These are phyloP conservation scores for Mayetiola destructor DNA, from an alignment of 2,888 invertebrate genomes.

Conservation along the genomic window DNA sequence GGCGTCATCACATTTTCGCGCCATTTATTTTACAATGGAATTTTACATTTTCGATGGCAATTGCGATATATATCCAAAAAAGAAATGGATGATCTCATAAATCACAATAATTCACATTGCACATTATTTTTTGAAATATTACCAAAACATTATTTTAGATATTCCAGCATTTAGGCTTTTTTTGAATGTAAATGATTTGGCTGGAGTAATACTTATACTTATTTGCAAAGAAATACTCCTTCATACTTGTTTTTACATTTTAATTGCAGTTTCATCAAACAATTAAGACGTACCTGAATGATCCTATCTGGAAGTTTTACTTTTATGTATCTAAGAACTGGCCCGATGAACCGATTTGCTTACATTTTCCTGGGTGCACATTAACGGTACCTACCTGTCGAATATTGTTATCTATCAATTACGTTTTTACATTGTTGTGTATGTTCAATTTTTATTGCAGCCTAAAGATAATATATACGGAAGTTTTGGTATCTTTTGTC, in stretches of 20 bases:
- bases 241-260: background rate
- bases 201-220: no score
- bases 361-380: slow-evolving; percentile 81
- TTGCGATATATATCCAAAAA: no score
- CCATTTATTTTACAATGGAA: no score
- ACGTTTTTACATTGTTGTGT: background rate
- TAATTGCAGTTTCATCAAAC: slow-evolving; percentile 73
- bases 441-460: slow-evolving; percentile 35
- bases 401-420: background rate
- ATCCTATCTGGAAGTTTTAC: slow-evolving; percentile 79
- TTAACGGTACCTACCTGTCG: slow-evolving; percentile 45
- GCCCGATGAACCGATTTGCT: slow-evolving; percentile 70
- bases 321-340: slow-evolving; percentile 81
- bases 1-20: no score
- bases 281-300: slow-evolving; percentile 73
- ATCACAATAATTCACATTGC: no score
- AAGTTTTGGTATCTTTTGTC: slow-evolving; percentile 75
- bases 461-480: slow-evolving; percentile 67
- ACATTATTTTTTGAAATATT: no score
- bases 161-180: no score
- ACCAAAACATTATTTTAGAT: no score
- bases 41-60: no score
- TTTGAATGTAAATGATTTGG: no score
- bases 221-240: no score
- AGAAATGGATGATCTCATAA: no score